Evolutionary conservation across 2,888 invertebrate genomes (phyloP).

Genomic region (Oegoconia quadripuncta): DNA sequence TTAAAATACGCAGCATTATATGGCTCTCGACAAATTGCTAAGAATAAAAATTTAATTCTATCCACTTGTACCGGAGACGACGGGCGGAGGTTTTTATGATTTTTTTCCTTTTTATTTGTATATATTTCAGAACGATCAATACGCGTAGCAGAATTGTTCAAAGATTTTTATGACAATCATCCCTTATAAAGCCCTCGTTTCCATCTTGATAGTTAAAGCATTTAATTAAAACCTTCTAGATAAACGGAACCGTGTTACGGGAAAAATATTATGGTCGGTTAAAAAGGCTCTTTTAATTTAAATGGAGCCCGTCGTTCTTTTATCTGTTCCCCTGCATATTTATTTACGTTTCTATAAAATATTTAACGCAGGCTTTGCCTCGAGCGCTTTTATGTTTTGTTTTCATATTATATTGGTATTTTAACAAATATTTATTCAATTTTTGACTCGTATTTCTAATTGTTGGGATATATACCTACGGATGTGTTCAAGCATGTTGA

Average conservation of each 20-base stretch:
- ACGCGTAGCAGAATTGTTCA: too few relatives aligned
- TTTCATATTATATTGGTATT: too few relatives aligned
- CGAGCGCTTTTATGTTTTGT: constrained; percentile 21
- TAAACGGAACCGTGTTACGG: constrained; percentile 34
- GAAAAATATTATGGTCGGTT: constrained; percentile 33
- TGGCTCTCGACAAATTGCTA: constrained; percentile 44
- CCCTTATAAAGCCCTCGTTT: constrained; percentile 33
- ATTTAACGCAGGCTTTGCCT: neutral
- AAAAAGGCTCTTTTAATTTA: constrained; percentile 31
- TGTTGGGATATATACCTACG: too few relatives aligned
- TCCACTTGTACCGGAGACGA: constrained; percentile 32
- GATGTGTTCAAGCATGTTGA: too few relatives aligned
- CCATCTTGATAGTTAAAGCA: constrained; percentile 50
- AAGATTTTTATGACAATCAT: constrained; percentile 36
- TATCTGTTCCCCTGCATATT: constrained; percentile 39
- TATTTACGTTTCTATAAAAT: constrained; percentile 28
- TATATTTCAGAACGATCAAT: constrained; percentile 32
- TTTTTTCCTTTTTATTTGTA: constrained; percentile 34
- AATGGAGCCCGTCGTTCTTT: constrained; percentile 35
- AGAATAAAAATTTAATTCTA: constrained; percentile 58
- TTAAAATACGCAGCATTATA: constrained; percentile 66
- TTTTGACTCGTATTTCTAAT: too few relatives aligned
- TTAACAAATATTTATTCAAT: constrained; percentile 1
- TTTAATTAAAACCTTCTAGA: constrained; percentile 56
- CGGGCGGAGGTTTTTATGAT: constrained; percentile 51